Evolutionary conservation across 1,140 invertebrate genomes (phyloP).

Genomic region (Sesamia nonagrioides): DNA sequence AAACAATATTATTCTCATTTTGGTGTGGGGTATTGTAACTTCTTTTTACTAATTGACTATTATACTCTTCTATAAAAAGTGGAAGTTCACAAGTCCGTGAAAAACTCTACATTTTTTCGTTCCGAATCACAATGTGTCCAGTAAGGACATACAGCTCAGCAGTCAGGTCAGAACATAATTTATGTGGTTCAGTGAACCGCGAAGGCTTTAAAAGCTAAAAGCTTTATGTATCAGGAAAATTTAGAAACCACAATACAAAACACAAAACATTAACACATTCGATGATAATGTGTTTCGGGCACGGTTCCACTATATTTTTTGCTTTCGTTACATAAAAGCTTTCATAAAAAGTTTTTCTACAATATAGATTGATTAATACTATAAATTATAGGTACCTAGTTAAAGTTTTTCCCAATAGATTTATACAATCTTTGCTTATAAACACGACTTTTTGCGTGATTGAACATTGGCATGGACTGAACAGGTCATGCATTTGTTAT

Average conservation of each 20-base stretch:
- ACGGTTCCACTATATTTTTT: neutral
- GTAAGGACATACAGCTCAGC: neutral
- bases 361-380: too few relatives aligned
- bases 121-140: neutral
- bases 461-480: neutral
- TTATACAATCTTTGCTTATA: too few relatives aligned
- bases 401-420: too few relatives aligned
- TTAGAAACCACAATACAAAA: neutral
- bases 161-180: slow-evolving; percentile 17
- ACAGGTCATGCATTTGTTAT: neutral
- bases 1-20: too few relatives aligned
- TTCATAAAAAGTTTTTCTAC: too few relatives aligned
- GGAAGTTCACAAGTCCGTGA: neutral
- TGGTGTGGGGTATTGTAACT: too few relatives aligned
- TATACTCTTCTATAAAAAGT: too few relatives aligned
- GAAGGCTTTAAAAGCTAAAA: slow-evolving; percentile 22
- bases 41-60: too few relatives aligned
- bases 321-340: too few relatives aligned
- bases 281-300: neutral
- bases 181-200: slow-evolving; percentile 4
- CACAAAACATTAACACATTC: neutral
- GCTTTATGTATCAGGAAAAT: slow-evolving; percentile 14
- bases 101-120: neutral
- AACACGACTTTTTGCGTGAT: neutral
- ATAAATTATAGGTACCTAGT: too few relatives aligned